Evolutionary conservation across 2,113 vertebrate genomes (phyloP).

Genomic region (Sebastes fasciatus): DNA sequence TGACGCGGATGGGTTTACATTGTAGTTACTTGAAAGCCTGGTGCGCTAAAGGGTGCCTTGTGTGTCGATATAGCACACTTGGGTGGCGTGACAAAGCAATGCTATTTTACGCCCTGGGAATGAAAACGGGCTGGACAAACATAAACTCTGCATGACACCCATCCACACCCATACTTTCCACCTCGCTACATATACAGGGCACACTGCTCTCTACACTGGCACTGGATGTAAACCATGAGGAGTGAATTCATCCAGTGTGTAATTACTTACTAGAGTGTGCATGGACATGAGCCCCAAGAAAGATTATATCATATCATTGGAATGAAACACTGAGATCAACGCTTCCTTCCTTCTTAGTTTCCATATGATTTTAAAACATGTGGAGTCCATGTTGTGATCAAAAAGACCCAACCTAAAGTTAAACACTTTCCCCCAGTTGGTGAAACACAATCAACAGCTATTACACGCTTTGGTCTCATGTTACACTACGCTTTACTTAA

Average conservation of each 20-base stretch:
- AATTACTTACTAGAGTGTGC: background rate
- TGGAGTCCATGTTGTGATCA: background rate
- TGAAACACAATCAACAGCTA: background rate
- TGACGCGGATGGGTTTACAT: too few relatives aligned
- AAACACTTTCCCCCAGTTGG: background rate
- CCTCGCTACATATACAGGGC: too few relatives aligned
- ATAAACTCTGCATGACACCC: background rate
- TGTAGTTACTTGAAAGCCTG: too few relatives aligned
- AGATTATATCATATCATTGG: background rate
- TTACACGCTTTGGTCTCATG: background rate
- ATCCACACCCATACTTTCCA: background rate
- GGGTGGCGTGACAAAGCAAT: too few relatives aligned
- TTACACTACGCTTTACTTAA: slow-evolving; percentile 4
- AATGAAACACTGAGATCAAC: background rate
- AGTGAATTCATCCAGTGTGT: background rate
- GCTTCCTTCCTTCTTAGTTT: background rate
- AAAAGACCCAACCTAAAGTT: background rate
- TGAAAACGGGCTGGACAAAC: too few relatives aligned
- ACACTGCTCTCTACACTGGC: background rate
- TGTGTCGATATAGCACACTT: too few relatives aligned
- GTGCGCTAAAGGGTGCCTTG: too few relatives aligned
- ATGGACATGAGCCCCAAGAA: background rate
- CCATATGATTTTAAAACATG: background rate
- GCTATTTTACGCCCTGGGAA: too few relatives aligned
- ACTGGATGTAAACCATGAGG: too few relatives aligned